These are phyloP conservation scores for Procambarus clarkii DNA, from an alignment of 1,140 invertebrate species.

Conservation along the genomic window DNA sequence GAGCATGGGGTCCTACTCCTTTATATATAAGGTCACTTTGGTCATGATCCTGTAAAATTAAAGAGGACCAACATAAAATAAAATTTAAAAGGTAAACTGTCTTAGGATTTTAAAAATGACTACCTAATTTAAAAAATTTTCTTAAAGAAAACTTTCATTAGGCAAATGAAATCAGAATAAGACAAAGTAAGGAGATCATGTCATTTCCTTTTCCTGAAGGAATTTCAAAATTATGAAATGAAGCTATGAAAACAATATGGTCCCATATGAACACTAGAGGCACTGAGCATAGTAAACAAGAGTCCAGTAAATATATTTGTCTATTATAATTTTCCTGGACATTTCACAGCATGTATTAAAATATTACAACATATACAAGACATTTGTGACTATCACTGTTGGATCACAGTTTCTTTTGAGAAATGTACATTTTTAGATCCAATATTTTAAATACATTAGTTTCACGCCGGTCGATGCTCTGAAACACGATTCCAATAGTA, in stretches of 20 bases:
- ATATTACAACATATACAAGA: slow-evolving; percentile 15
- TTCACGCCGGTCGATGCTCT: slow-evolving; percentile 57
- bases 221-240: slow-evolving; percentile 53
- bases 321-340: not conserved
- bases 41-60: slow-evolving; percentile 63
- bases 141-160: slow-evolving; percentile 59
- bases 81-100: slow-evolving; percentile 24
- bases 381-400: slow-evolving; percentile 61
- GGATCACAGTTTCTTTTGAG: slow-evolving; percentile 23
- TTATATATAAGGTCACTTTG: slow-evolving; percentile 69
- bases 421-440: not conserved
- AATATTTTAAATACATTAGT: not conserved
- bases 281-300: slow-evolving; percentile 33
- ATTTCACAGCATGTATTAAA: slow-evolving; percentile 5
- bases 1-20: slow-evolving; percentile 62
- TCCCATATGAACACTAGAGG: slow-evolving; percentile 66
- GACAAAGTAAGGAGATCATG: slow-evolving; percentile 54
- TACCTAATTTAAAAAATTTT: slow-evolving; percentile 62
- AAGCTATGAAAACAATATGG: slow-evolving; percentile 57
- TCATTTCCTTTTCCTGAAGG: slow-evolving; percentile 47
- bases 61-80: slow-evolving; percentile 46
- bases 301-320: not conserved
- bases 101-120: not conserved
- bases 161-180: slow-evolving; percentile 28
- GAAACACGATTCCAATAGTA: slow-evolving; percentile 67